These are phyloP conservation scores for Antheraea yamamai DNA, from an alignment of 2,888 invertebrate species.

Conservation along the genomic window DNA sequence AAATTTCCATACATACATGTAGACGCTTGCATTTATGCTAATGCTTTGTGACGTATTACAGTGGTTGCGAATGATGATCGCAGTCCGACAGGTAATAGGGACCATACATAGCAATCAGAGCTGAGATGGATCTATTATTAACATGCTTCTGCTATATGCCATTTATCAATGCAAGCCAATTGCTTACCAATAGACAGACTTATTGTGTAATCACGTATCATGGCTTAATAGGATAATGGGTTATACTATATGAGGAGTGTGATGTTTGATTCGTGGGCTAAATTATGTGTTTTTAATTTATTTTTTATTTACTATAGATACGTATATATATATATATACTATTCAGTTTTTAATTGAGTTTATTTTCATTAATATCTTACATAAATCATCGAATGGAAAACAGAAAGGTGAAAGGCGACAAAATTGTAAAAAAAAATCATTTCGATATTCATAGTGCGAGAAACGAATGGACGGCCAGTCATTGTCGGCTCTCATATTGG, in stretches of 20 bases:
- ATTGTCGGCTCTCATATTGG: conserved; percentile 70
- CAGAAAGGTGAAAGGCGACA: conserved; percentile 58
- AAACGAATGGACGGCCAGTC: conserved; percentile 62
- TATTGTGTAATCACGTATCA: conserved; percentile 42
- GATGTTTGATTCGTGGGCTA: not conserved
- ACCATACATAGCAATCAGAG: conserved; percentile 73
- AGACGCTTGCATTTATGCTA: conserved; percentile 8
- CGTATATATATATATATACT: not conserved
- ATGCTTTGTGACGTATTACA: conserved; percentile 12
- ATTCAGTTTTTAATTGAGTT: not conserved
- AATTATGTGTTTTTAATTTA: not conserved
- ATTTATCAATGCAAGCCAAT: conserved; percentile 28
- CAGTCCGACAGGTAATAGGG: conserved; percentile 64
- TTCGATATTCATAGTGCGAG: conserved; percentile 69
- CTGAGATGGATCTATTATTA: conserved; percentile 68
- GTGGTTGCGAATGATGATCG: conserved; percentile 60
- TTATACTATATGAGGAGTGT: not conserved
- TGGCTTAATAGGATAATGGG: not conserved
- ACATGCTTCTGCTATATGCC: conserved; percentile 34
- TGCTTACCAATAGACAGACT: conserved; percentile 42
- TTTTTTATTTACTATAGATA: not conserved
- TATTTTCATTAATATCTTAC: conserved; percentile 25
- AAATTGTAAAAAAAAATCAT: conserved; percentile 66
- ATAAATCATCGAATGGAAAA: conserved; percentile 51
- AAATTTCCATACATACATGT: not conserved